Base-by-base conservation (phyloP, 2,888 invertebrate species). In the Digitonthophagus gazella region DNA sequence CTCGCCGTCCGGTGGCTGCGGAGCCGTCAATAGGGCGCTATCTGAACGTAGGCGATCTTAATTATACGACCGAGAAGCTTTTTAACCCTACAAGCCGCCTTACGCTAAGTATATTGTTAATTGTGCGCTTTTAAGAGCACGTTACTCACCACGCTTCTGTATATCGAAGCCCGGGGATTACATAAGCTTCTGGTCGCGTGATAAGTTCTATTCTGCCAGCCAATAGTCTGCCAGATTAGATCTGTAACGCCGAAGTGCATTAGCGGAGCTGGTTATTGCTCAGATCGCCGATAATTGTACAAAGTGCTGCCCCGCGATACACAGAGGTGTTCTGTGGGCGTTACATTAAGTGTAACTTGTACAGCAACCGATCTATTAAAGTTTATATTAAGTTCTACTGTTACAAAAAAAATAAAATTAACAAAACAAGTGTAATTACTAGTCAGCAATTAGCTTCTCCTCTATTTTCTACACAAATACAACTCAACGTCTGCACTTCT, bases 1-100 rank as follows among this genome's bases (percentile, higher is more conserved):
- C 18, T 6, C 20, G 57, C 16, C 57, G 57, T 57, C 16, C 14
- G 16, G 57, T 57, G 61, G 61, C 18, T n/a, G 61, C 18, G 6
- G 61, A 44, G 2, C 28, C 28, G 28, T 44, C 28, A 44, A 44
- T 44, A 44, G 28, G 28, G 61, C 61, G 61, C 28, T 61, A 61
- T 61, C 61, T 19, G 18, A 61, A 61, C 61, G 61, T 61, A 61
- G 61, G 61, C 61, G 61, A 61, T 61, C 61, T 61, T 61, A 61
- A 61, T 61, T 61, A 61, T 61, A 61, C 61, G 61, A n/a, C 61
- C 16, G 16, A 16, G 16, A 19, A 61, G 18, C n/a, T 19, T 61
- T 61, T 61, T 61, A 44, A 8, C 28, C 28, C 18, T n/a, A 61
- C 18, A 18, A 19, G 16, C 18, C 16, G 18, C 18, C 16, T 61